Conservation (phyloP, 2,888 invertebrate species). For the Antheraea assamensis region DNA sequence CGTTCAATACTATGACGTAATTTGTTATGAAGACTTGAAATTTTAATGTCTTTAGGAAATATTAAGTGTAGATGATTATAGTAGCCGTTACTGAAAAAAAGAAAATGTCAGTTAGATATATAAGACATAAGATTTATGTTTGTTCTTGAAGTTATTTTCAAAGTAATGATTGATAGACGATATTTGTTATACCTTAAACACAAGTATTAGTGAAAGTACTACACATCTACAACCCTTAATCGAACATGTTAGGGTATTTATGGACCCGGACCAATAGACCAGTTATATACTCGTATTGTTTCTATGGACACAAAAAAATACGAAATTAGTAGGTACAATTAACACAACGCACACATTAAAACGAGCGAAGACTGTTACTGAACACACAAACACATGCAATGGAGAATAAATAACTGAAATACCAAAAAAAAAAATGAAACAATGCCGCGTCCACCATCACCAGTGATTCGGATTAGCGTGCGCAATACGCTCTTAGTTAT, state of each 20-base stretch:
- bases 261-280: neutral
- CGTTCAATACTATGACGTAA: too few species aligned
- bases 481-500: slow-evolving; percentile 61
- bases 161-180: slow-evolving; percentile 15
- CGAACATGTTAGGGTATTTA: neutral
- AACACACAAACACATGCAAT: slow-evolving; percentile 31
- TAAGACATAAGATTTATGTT: slow-evolving; percentile 15
- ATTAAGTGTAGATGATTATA: slow-evolving; percentile 18
- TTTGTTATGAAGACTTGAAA: slow-evolving; percentile 4
- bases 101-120: slow-evolving; percentile 24
- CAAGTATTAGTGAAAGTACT: slow-evolving; percentile 32
- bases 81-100: slow-evolving; percentile 26
- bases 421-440: slow-evolving; percentile 21
- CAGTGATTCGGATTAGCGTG: slow-evolving; percentile 62
- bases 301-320: slow-evolving; percentile 5
- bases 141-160: slow-evolving; percentile 13
- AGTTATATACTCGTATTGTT: slow-evolving; percentile 21
- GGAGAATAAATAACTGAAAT: slow-evolving; percentile 30
- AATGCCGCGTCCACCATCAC: slow-evolving; percentile 62
- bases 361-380: slow-evolving; percentile 20
- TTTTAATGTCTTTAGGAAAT: slow-evolving; percentile 12
- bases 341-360: slow-evolving; percentile 29
- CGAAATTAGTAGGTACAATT: slow-evolving; percentile 29
- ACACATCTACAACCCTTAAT: neutral
- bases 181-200: slow-evolving; percentile 23